These are phyloP conservation scores for Ambastaia sidthimunki DNA, from an alignment of 2,797 vertebrate genomes.

Conservation along the genomic window DNA sequence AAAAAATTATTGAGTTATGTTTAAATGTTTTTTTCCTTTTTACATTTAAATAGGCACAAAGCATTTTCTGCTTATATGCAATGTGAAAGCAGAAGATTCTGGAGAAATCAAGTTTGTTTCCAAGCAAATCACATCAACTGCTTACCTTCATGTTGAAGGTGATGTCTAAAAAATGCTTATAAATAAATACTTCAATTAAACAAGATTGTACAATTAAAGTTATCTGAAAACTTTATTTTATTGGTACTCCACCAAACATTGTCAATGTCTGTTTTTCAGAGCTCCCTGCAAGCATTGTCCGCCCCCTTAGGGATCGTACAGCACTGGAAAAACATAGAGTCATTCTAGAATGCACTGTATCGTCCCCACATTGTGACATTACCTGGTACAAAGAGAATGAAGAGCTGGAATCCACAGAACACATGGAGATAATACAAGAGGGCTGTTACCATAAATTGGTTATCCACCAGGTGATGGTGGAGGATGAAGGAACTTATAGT, in stretches of 20 bases:
- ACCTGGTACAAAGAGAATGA: slow-evolving; percentile 84
- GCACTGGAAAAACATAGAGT: slow-evolving; percentile 89
- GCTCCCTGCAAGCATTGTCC: slow-evolving; percentile 86
- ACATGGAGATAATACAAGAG: slow-evolving; percentile 85
- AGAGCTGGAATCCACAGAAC: slow-evolving; percentile 81
- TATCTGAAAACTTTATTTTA: not conserved
- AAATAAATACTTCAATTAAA: not conserved
- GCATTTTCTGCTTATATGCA: slow-evolving; percentile 90
- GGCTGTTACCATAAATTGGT: slow-evolving; percentile 88
- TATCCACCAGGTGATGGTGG: slow-evolving; percentile 82
- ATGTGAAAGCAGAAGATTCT: slow-evolving; percentile 80
- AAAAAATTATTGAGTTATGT: too few species aligned
- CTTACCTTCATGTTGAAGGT: slow-evolving; percentile 88
- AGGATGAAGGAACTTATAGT: slow-evolving; percentile 89
- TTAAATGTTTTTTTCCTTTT: not conserved
- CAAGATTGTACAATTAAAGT: not conserved
- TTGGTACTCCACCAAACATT: not conserved
- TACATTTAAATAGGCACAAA: slow-evolving; percentile 77
- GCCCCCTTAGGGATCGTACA: slow-evolving; percentile 88
- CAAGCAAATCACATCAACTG: slow-evolving; percentile 79
- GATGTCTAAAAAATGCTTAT: not conserved
- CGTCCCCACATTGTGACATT: slow-evolving; percentile 79
- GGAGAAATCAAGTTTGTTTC: slow-evolving; percentile 87
- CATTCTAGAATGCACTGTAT: slow-evolving; percentile 90
- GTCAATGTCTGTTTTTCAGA: slow-evolving; percentile 63